These are phyloP conservation scores for Chlorops oryzae DNA, from an alignment of 1,140 invertebrate species.

Conservation along the genomic window DNA sequence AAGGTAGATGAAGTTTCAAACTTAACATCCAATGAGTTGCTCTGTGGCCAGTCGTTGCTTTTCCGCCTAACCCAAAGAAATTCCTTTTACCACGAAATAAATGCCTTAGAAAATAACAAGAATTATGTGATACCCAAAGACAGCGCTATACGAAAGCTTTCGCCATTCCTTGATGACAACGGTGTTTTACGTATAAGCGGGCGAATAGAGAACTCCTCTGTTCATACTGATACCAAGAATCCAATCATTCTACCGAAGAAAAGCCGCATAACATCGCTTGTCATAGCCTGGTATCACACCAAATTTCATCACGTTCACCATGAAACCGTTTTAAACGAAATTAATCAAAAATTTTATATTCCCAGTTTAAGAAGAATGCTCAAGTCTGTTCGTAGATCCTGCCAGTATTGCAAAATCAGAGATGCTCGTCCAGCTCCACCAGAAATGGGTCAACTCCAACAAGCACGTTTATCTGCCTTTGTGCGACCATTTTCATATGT, in stretches of 20 bases:
- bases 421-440: slow-evolving; percentile 11
- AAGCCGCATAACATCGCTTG: neutral
- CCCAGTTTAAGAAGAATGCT: slow-evolving; percentile 11
- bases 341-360: slow-evolving; percentile 23
- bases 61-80: too few species aligned
- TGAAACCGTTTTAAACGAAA: slow-evolving; percentile 27
- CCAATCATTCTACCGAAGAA: slow-evolving; percentile 5
- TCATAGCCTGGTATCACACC: neutral
- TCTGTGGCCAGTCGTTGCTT: too few species aligned
- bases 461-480: slow-evolving; percentile 18
- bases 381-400: neutral
- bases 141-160: too few species aligned
- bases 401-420: neutral
- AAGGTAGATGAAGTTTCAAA: too few species aligned
- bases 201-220: too few species aligned
- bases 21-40: too few species aligned
- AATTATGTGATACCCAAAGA: too few species aligned
- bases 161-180: too few species aligned
- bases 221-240: too few species aligned
- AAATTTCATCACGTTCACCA: slow-evolving; percentile 5
- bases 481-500: slow-evolving; percentile 22
- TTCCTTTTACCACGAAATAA: too few species aligned
- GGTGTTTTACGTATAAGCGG: too few species aligned
- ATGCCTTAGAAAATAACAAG: too few species aligned
- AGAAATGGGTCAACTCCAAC: slow-evolving; percentile 19